Evolutionary conservation across 2,888 invertebrate genomes (phyloP).

Genomic region (Oscheius myriophilus): DNA sequence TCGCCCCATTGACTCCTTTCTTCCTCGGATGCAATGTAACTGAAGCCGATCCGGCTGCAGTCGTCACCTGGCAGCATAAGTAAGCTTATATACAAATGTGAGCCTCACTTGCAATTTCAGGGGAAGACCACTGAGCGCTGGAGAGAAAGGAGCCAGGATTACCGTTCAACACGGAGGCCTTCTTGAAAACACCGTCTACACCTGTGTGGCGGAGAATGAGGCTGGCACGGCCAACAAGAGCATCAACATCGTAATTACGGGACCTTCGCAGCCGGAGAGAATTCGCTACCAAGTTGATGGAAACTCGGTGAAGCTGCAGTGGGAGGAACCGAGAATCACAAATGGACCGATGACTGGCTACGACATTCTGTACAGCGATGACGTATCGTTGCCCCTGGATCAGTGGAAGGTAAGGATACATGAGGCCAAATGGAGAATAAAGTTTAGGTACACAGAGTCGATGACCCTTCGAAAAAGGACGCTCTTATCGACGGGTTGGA

Average conservation of each 20-base stretch:
- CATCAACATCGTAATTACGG: constrained; percentile 63
- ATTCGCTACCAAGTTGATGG: constrained; percentile 68
- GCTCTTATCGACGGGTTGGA: constrained; percentile 57
- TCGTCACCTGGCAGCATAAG: constrained; percentile 63
- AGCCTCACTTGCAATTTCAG: constrained; percentile 34
- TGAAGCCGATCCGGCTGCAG: constrained; percentile 65
- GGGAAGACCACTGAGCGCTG: constrained; percentile 60
- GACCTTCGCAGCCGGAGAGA: constrained; percentile 65
- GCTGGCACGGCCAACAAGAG: constrained; percentile 64
- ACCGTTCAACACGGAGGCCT: constrained; percentile 63
- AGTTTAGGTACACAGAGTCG: constrained; percentile 42
- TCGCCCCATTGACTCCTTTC: constrained; percentile 64
- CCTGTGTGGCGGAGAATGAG: constrained; percentile 68
- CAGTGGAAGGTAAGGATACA: constrained; percentile 58
- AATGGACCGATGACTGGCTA: constrained; percentile 68
- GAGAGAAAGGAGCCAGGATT: constrained; percentile 55
- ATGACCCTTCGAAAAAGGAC: constrained; percentile 54
- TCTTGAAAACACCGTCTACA: constrained; percentile 62
- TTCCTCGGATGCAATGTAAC: constrained; percentile 65
- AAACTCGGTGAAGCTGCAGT: constrained; percentile 63
- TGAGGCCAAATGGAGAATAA: no score
- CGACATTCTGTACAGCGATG: constrained; percentile 66
- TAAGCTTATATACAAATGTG: constrained; percentile 26
- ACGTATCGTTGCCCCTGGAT: constrained; percentile 59
- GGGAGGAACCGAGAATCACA: constrained; percentile 66